A percentile compares a stretch with the other conserved stretches of the same genome.
Conservation (phyloP, 2,797 vertebrate genomes). For the Setipinna tenuifilis region DNA sequence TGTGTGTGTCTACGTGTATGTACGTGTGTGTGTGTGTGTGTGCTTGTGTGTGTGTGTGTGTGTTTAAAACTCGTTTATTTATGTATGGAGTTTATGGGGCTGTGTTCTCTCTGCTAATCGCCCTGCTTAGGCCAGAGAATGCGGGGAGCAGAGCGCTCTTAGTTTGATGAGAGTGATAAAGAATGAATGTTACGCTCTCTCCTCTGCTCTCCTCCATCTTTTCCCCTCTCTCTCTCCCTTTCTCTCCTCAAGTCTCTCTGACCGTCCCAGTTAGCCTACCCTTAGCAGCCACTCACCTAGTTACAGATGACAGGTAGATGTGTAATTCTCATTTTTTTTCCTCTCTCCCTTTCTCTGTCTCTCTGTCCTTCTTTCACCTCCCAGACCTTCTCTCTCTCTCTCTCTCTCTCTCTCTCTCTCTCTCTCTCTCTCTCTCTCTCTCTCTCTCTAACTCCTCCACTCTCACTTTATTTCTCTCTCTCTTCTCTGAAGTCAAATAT, state of each 20-base stretch:
- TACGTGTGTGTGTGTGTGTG: constrained; percentile 43
- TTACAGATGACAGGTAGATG: background rate
- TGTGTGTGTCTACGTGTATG: constrained; percentile 34
- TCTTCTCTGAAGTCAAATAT: background rate
- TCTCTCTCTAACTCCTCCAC: too few relatives aligned
- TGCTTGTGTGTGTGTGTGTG: constrained; percentile 59
- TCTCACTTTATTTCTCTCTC: too few relatives aligned
- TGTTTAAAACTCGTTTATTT: constrained; percentile 23
- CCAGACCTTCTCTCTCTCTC: constrained; percentile 17
- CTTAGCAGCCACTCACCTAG: background rate
- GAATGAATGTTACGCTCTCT: background rate
- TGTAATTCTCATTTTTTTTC: constrained; percentile 32
- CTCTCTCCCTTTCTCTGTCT: background rate
- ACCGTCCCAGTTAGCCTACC: background rate
- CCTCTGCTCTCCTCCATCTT: too few relatives aligned
- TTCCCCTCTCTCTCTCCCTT: background rate
- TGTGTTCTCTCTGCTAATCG: constrained; percentile 36
- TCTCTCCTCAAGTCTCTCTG: constrained; percentile 38
- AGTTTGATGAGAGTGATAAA: constrained; percentile 10
- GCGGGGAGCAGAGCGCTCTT: background rate
- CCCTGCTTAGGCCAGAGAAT: background rate
- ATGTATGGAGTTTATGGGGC: constrained; percentile 48
- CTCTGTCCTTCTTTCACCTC: constrained; percentile 26
- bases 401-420: background rate
- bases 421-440: background rate